Base-by-base conservation (phyloP, 2,888 invertebrate species). In the Leptothorax acervorum region DNA sequence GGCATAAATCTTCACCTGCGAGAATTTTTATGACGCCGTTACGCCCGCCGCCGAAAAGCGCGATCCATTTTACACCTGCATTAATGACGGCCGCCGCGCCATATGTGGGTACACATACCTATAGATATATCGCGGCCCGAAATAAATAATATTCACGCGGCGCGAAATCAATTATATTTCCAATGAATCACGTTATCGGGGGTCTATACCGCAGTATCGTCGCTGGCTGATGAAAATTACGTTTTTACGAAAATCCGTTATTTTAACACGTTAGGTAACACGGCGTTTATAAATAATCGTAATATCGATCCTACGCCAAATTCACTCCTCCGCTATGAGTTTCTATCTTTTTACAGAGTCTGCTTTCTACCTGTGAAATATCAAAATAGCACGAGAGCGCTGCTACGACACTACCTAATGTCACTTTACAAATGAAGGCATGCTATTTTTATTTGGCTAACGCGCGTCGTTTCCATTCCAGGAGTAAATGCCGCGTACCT, bases 11-110 rank as follows among this genome's bases (percentile, higher is more conserved):
- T 73, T 79, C 74, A 39, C 48, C 60, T 35, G 74, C 35, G 79
- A 74, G 60, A 79, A 79, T 79, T 79, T 79, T 79, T 79, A 73
- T 73, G 74, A 60, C 74, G 48, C 74, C 74, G 74, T 79, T 79
- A 73, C 76, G 39, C 39, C 15, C 35, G 23, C 23, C 35, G 35
- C 18, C 79, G 74, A 79, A 79, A 60, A 48, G 74, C 74, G 48
- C 74, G 74, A 79, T 79, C 48, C 60, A 79, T 79, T 79, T 79
- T 48, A 35, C 23, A 79, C 45, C 35, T 74, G 79, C 74, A 73
- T 79, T 74, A 73, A 79, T 48, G 79, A 79, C 60, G 45, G 4
- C 0, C 57, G 12, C 11, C 15, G 45, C 12, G 15, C 31, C 71
- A 57, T 51, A 31, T 12, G 53, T 12, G 53, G 28, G 28, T 23